A percentile compares a stretch with the other conserved stretches of the same genome.
Conservation (phyloP, 2,888 invertebrate species). For the Idaea aversata region DNA sequence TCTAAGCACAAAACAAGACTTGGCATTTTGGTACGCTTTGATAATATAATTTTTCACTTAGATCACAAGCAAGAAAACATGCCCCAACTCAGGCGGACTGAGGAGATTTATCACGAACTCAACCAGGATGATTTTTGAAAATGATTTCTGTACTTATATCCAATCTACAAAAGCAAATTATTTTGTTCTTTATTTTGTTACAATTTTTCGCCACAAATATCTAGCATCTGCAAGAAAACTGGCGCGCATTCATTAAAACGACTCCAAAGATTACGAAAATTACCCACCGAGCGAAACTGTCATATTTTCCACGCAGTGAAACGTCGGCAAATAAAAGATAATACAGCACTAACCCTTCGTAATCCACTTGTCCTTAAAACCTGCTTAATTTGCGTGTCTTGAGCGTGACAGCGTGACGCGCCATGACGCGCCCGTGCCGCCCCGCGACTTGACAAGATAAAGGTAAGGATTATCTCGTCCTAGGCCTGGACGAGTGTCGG, state of each 20-base stretch:
- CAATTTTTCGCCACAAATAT: not conserved
- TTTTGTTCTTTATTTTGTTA: too few species aligned
- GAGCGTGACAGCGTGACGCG: slow-evolving; percentile 15
- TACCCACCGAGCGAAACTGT: not conserved
- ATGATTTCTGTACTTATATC: too few species aligned
- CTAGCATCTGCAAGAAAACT: not conserved
- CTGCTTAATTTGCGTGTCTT: slow-evolving; percentile 8
- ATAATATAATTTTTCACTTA: too few species aligned
- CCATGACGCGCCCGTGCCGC: slow-evolving; percentile 12
- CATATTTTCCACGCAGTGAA: not conserved
- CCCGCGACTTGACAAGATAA: slow-evolving; percentile 22
- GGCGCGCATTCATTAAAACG: not conserved
- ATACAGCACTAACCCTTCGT: not conserved
- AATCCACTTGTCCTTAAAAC: slow-evolving; percentile 2
- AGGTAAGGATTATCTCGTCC: slow-evolving; percentile 27
- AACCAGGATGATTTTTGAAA: too few species aligned
- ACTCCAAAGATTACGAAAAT: not conserved
- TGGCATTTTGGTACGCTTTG: too few species aligned
- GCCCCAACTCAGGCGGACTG: too few species aligned
- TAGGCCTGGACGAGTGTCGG: slow-evolving; percentile 22
- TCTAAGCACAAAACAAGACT: too few species aligned
- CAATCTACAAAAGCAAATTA: too few species aligned
- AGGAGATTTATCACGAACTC: too few species aligned
- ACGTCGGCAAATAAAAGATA: slow-evolving; percentile 1
- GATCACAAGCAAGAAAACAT: too few species aligned